Conservation (phyloP, 2,797 vertebrate genomes). For the Diplodus sargus region DNA sequence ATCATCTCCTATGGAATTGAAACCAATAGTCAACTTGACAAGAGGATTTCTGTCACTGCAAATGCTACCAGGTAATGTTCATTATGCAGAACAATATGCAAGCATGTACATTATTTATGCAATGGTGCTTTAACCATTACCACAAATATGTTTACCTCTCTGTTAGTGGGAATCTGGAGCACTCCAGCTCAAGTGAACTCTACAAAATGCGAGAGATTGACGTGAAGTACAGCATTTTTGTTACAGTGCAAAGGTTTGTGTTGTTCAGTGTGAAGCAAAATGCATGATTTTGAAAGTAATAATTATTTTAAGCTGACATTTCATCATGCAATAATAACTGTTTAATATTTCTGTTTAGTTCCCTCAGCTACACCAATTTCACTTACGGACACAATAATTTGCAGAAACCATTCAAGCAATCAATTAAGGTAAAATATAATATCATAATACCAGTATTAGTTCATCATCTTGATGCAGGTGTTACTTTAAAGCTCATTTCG, state of each 20-base stretch:
- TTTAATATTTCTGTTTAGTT: slow-evolving; percentile 68
- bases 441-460: background rate
- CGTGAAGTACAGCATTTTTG: slow-evolving; percentile 86
- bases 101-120: background rate
- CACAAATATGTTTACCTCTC: background rate
- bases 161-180: slow-evolving; percentile 81
- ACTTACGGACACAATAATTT: slow-evolving; percentile 70
- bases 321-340: background rate
- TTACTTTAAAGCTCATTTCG: background rate
- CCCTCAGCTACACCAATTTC: slow-evolving; percentile 87
- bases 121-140: background rate
- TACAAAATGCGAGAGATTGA: slow-evolving; percentile 69
- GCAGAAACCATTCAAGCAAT: slow-evolving; percentile 78
- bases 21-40: slow-evolving; percentile 71
- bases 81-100: background rate
- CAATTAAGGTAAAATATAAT: slow-evolving; percentile 79
- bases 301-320: background rate
- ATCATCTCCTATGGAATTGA: slow-evolving; percentile 84
- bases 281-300: background rate
- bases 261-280: background rate
- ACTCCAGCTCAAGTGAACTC: slow-evolving; percentile 54
- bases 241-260: slow-evolving; percentile 79
- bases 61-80: slow-evolving; percentile 84
- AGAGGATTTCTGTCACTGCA: slow-evolving; percentile 78
- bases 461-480: background rate